Evolutionary conservation across 2,797 vertebrate genomes (phyloP), one percentile per base, ranked within the genome.

Genomic region (Pseudochaenichthys georgianus): DNA sequence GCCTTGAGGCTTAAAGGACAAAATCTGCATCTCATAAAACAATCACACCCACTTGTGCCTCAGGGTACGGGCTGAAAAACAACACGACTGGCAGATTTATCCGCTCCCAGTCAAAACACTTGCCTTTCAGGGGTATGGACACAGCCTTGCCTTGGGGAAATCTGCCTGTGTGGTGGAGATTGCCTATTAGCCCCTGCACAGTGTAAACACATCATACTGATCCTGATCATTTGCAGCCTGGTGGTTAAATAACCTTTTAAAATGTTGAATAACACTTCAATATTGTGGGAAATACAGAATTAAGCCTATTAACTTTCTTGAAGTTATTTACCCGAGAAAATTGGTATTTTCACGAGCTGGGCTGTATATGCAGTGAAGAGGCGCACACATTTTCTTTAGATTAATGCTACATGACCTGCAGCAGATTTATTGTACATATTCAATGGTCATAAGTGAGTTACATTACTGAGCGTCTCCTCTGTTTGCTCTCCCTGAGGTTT

Each of bases 21-120:
- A 86, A 83, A 83, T 87, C 88, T 88, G 87, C 82, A 91, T 90
- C 81, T 87, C 65, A 89, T 90, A 62, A 88, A 92, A 87, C 70
- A 82, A 75, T 78, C 73, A 72, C 72, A 45, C 41, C 13, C 0
- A 8, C 48, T 51, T 46, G 70, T 86, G 63, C 85, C 86, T 79
- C 47, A 3, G 81, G 91, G 74, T 38, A 57, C 57, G 57, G 17
- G 68, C 54, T 68, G 68, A 77, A 74, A 81, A 85, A 88, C 66
- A 82, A 78, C 78, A 80, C 65, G 64, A 51, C 65, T 66, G 72
- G 68, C 75, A 68, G 68, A 73, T 69, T 80, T 61, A 19, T 73
- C 57, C 50, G 42, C 64, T 77, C n/a, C 10, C 1, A 13, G 45
- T 50, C 76, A 79, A 70, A 77, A 80, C 31, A 63, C 45, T 34